A percentile compares a stretch with the other conserved stretches of the same genome.
Evolutionary conservation across 1,140 invertebrate genomes (phyloP).

Genomic region (Phortica variegata): DNA sequence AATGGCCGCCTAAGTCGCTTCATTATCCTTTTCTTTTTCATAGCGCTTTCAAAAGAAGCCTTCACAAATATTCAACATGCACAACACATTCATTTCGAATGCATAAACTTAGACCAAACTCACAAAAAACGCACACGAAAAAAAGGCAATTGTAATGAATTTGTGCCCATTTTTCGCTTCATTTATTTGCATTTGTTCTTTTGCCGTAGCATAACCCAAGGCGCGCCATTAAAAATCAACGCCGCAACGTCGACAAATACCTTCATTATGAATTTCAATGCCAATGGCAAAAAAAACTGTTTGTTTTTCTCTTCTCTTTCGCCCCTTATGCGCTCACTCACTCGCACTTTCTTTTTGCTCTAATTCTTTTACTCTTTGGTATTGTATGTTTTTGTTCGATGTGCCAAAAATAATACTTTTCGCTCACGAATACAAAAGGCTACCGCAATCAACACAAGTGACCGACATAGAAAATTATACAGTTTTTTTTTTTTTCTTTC

Average conservation of each 20-base stretch:
- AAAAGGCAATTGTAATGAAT: conserved; percentile 16
- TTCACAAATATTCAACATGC: no score
- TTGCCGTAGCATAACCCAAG: conserved; percentile 7
- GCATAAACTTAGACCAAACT: neutral
- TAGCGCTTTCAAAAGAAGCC: no score
- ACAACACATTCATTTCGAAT: no score
- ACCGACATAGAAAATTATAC: conserved; percentile 34
- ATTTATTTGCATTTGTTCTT: neutral
- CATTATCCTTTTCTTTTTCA: conserved; percentile 5
- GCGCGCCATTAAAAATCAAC: conserved; percentile 47
- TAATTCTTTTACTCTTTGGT: no score
- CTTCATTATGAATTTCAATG: conserved; percentile 40
- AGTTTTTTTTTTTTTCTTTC: conserved; percentile 3
- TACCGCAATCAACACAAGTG: conserved; percentile 37
- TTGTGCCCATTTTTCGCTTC: neutral
- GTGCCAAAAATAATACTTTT: conserved; percentile 9
- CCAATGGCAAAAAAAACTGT: conserved; percentile 27
- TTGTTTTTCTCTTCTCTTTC: no score
- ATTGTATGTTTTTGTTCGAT: conserved; percentile 25
- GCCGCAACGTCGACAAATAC: conserved; percentile 27
- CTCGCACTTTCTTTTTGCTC: no score
- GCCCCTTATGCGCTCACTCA: no score
- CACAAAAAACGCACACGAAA: conserved; percentile 25
- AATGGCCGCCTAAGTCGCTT: no score
- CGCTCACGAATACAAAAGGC: conserved; percentile 29